Percentiles rank a stretch among this genome's conserved stretches.
Conservation (phyloP, 2,888 invertebrate genomes). For the Amaurobius ferox region DNA sequence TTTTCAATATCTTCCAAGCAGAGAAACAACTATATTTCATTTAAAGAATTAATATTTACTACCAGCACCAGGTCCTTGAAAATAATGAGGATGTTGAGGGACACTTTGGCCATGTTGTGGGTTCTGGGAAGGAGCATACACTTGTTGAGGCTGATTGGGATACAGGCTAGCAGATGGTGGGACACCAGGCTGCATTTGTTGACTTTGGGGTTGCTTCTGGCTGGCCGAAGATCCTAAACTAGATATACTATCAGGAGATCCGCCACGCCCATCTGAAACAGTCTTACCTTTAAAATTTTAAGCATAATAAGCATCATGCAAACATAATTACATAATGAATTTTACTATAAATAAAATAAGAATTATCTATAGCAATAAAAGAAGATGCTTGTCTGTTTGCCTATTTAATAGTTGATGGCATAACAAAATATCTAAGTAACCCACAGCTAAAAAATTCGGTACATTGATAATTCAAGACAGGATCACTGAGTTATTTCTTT, state of each 20-base stretch:
- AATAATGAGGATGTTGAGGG: constrained; percentile 48
- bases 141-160: constrained; percentile 54
- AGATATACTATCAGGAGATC: constrained; percentile 70
- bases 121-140: constrained; percentile 49
- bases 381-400: too few species aligned
- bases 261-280: constrained; percentile 59
- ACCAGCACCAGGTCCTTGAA: constrained; percentile 23
- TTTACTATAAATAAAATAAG: too few species aligned
- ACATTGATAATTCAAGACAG: too few species aligned
- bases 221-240: constrained; percentile 69
- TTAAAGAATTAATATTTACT: constrained; percentile 28
- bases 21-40: too few species aligned
- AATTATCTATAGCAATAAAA: too few species aligned
- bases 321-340: too few species aligned
- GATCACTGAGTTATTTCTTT: too few species aligned
- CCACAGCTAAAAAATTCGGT: too few species aligned
- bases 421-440: too few species aligned
- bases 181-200: constrained; percentile 47
- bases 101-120: constrained; percentile 28
- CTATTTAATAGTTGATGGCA: too few species aligned
- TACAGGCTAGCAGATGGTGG: constrained; percentile 50
- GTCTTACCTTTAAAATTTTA: background rate
- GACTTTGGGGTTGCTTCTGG: constrained; percentile 64
- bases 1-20: too few species aligned
- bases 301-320: background rate